phyloP scores from a whole-genome alignment of 2,888 invertebrate species.

The Sialis fuliginosa region DNA sequence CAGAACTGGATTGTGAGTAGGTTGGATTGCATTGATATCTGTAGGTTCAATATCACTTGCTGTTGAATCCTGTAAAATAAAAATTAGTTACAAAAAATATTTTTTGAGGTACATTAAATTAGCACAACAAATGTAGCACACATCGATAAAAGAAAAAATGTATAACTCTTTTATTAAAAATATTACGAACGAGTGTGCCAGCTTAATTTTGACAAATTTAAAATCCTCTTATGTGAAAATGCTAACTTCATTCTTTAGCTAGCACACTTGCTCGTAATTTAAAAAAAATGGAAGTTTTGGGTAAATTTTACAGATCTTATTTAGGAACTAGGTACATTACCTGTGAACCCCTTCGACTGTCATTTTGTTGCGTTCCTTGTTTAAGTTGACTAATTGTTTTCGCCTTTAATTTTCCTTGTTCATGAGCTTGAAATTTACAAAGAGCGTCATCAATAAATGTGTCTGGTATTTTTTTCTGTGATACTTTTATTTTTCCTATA shows the following conservation, averaged over 20 bases:
- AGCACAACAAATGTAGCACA: no score
- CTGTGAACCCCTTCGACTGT: constrained; percentile 21
- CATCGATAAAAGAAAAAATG: no score
- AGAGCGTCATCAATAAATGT: constrained; percentile 83
- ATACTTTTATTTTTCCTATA: constrained; percentile 79
- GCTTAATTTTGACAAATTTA: no score
- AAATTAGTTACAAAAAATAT: neutral
- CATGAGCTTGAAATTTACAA: constrained; percentile 63
- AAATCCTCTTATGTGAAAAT: no score
- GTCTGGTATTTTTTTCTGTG: constrained; percentile 71
- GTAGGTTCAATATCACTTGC: constrained; percentile 3
- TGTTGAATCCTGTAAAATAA: constrained; percentile 4
- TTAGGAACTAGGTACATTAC: constrained; percentile 13
- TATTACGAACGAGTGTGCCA: no score
- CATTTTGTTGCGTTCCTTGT: constrained; percentile 10
- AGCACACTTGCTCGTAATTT: no score
- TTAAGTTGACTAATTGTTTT: constrained; percentile 4
- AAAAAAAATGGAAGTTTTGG: neutral
- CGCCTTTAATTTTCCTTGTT: constrained; percentile 39
- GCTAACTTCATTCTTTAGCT: no score
- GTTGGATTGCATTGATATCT: neutral
- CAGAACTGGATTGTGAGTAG: neutral
- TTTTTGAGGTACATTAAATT: no score
- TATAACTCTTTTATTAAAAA: no score
- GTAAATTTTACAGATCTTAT: no score